phyloP scores from a whole-genome alignment of 2,797 vertebrate genomes.

The Phalloptychus januarius region DNA sequence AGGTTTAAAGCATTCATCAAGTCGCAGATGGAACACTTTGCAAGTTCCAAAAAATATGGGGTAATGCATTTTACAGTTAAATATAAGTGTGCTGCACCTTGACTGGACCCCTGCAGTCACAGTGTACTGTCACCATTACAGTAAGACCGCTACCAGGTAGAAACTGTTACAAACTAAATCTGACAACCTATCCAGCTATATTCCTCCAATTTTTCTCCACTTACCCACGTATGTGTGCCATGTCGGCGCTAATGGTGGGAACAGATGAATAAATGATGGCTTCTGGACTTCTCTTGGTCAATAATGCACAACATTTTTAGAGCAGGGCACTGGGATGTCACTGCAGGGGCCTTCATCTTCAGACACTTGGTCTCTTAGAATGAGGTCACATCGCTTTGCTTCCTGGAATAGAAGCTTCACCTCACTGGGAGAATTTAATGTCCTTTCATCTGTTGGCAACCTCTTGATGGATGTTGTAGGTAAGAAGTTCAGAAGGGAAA shows the following conservation, averaged over 20 bases:
- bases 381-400: slow-evolving; percentile 36
- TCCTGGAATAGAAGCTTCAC: not conserved
- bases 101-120: not conserved
- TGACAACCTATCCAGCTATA: slow-evolving; percentile 4
- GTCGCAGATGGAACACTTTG: not conserved
- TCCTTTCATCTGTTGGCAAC: not conserved
- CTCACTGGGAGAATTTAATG: not conserved
- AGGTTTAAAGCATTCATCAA: not conserved
- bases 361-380: slow-evolving; percentile 34
- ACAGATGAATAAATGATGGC: slow-evolving; percentile 56
- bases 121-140: not conserved
- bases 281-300: slow-evolving; percentile 48
- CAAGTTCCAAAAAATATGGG: not conserved
- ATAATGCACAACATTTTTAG: slow-evolving; percentile 55
- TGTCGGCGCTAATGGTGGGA: slow-evolving; percentile 26
- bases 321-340: slow-evolving; percentile 29
- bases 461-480: not conserved
- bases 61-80: not conserved
- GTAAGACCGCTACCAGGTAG: not conserved
- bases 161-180: not conserved
- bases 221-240: slow-evolving; percentile 9
- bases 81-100: not conserved
- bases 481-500: not conserved
- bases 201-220: slow-evolving; percentile 2
- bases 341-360: slow-evolving; percentile 25